Percentiles rank a stretch among this genome's conserved stretches.
Evolutionary conservation across 1,140 invertebrate genomes (phyloP).

Genomic region (Eubasilissa regina): DNA sequence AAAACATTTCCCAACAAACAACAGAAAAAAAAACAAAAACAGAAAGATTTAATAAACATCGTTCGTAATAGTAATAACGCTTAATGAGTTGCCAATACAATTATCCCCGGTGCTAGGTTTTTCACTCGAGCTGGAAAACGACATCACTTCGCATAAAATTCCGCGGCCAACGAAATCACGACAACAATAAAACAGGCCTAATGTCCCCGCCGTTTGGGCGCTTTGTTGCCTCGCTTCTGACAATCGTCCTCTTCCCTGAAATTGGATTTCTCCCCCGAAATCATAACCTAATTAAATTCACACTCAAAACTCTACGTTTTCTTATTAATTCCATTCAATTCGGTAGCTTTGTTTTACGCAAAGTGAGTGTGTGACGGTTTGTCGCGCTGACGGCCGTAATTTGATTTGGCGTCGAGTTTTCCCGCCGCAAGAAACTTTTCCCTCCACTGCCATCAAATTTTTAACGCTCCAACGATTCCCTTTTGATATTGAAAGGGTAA

Average conservation of each 20-base stretch:
- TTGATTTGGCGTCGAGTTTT: conserved; percentile 46
- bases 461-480: conserved; percentile 16
- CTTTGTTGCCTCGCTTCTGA: conserved; percentile 26
- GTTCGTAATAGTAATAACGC: conserved; percentile 39
- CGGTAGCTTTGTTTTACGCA: conserved; percentile 47
- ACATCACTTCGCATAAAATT: conserved; percentile 27
- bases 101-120: conserved; percentile 5
- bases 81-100: conserved; percentile 45
- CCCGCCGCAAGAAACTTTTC: conserved; percentile 45
- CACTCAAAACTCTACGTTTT: conserved; percentile 47
- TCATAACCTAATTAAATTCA: conserved; percentile 54
- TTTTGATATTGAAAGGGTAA: background rate
- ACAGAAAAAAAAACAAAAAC: too few species aligned
- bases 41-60: conserved; percentile 32
- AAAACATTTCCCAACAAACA: conserved; percentile 30
- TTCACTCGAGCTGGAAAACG: background rate
- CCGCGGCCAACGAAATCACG: conserved; percentile 1
- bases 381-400: conserved; percentile 53
- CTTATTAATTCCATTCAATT: conserved; percentile 56
- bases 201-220: conserved; percentile 32
- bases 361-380: conserved; percentile 55
- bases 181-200: conserved; percentile 37
- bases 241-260: background rate
- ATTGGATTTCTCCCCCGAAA: conserved; percentile 37
- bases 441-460: conserved; percentile 31